Conservation (phyloP, 2,113 vertebrate genomes). For the Cricetomys ansorgei region DNA sequence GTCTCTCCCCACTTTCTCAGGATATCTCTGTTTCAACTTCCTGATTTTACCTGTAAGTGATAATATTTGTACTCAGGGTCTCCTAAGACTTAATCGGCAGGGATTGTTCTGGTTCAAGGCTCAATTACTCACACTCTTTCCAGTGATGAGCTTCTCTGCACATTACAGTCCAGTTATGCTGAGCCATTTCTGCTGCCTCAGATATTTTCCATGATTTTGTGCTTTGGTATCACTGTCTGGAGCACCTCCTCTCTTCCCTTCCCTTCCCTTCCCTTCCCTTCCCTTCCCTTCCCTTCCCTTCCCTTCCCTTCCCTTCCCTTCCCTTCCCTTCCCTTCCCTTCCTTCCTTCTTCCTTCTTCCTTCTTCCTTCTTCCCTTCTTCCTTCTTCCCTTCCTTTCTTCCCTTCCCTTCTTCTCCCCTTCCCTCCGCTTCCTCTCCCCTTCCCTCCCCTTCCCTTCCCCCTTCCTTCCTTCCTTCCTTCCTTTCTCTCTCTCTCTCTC, state of each 20-base stretch:
- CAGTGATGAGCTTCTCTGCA: background rate
- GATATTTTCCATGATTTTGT: background rate
- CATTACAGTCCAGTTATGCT: background rate
- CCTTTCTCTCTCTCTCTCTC: too few species aligned
- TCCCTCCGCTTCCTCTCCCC: too few species aligned
- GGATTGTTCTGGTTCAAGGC: background rate
- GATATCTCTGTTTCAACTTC: background rate
- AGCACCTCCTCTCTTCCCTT: background rate
- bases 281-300: too few species aligned
- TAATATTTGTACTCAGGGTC: background rate
- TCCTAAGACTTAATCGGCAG: background rate
- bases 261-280: too few species aligned
- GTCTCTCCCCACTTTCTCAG: background rate
- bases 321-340: too few species aligned
- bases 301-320: too few species aligned
- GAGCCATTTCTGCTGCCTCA: background rate
- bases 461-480: too few species aligned
- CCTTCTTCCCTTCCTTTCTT: too few species aligned
- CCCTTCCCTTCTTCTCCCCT: too few species aligned
- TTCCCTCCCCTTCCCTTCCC: too few species aligned
- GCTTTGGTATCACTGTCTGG: slow-evolving; percentile 5
- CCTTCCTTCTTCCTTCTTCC: too few species aligned
- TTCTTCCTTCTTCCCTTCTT: too few species aligned
- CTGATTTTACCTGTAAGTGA: background rate
- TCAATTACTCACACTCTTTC: background rate